Conservation (phyloP, 2,888 invertebrate species). For the Eristalis intricaria region DNA sequence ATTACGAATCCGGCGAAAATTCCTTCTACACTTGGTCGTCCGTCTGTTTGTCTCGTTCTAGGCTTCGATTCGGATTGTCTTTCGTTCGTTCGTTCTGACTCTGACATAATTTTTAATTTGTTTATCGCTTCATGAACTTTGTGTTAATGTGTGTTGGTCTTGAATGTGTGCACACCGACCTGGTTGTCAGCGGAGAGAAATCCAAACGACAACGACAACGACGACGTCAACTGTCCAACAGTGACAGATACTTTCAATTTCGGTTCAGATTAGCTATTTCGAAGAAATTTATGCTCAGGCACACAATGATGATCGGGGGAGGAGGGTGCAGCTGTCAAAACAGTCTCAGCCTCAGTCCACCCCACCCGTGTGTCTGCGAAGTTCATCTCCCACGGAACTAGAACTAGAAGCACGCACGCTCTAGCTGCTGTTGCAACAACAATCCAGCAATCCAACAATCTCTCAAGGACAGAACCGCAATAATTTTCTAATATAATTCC, state of each 20-base stretch:
- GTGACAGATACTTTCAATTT: constrained; percentile 46
- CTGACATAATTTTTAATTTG: constrained; percentile 60
- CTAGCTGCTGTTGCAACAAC: constrained; percentile 10
- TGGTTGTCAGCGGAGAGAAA: constrained; percentile 14
- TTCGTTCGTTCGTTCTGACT: constrained; percentile 7
- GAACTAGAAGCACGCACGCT: constrained; percentile 11
- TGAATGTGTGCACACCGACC: neutral
- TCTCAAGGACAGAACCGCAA: constrained; percentile 63
- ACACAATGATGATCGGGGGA: neutral
- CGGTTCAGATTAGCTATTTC: constrained; percentile 8
- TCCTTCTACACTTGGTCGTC: neutral
- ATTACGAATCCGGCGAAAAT: constrained; percentile 50
- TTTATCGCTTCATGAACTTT: constrained; percentile 41
- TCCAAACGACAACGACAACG: constrained; percentile 10
- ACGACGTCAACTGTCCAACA: neutral
- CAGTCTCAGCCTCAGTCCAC: neutral
- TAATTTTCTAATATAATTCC: constrained; percentile 50
- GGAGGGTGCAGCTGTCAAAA: neutral
- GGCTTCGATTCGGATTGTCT: neutral
- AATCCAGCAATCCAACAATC: constrained; percentile 34
- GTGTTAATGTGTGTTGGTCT: constrained; percentile 1
- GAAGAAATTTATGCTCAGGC: neutral
- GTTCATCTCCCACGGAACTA: neutral
- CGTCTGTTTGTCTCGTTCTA: neutral
- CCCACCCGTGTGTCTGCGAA: neutral